Evolutionary conservation across 2,888 invertebrate species (phyloP), one percentile per base, ranked within the genome.

Genomic region (Caenorhabditis angaria): DNA sequence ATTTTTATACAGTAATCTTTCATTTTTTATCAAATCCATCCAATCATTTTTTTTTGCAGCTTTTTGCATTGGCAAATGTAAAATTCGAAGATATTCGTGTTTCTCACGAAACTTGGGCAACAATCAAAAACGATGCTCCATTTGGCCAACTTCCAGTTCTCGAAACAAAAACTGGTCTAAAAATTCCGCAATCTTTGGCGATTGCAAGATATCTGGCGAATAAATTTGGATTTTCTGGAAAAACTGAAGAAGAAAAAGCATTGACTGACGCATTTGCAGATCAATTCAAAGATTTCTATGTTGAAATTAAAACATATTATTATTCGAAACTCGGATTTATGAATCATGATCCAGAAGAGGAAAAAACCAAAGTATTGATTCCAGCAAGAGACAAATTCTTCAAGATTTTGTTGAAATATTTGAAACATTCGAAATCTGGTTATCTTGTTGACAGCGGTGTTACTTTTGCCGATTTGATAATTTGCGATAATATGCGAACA

Each of bases 211-310:
- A 70, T 50, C 51, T 78, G 29, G 78, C 78, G 22, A 65, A 58
- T 22, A 71, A 75, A 55, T 75, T 73, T 57, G 78, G 78, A n/a
- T 74, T 58, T 56, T 63, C 66, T 35, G 74, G 74, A 35, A 70
- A 75, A 62, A 67, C 57, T 22, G 57, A 48, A n/a, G 70, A 64
- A 22, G 70, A 75, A 28, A 60, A 54, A 14, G 74, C 74, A 18
- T 32, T 65, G 14, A 67, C 61, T 10, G 74, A 75, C 22, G 74
- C 66, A 18, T 62, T 75, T 10, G 65, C 61, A 32, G 70, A 75
- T 61, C 70, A 66, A 54, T 75, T 64, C 67, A 70, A 75, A 48
- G 75, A 75, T 35, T 75, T 70, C 62, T 70, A 75, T 32, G 54
- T 27, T 2, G 75, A 67, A 20, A 68, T 62, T 59, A 66, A 55